Conservation (phyloP, 2,113 vertebrate species). For the Dryoscopus gambensis region DNA sequence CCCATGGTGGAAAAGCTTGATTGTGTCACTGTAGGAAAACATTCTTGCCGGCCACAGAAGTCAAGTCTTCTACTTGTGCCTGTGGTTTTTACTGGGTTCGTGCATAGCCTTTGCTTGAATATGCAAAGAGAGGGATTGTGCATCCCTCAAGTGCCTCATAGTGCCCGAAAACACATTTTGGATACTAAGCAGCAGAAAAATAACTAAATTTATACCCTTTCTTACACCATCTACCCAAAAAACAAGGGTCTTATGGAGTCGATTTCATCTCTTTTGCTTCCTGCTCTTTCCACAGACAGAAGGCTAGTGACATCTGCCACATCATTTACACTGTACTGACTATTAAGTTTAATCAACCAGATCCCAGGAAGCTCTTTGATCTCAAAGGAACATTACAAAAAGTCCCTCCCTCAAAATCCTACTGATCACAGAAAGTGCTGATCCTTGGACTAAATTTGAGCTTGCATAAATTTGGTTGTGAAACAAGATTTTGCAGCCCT, state of each 20-base stretch:
- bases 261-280: not conserved
- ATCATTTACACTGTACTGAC: rapidly evolving
- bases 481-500: not conserved
- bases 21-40: not conserved
- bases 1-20: not conserved
- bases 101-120: not conserved
- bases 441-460: not conserved
- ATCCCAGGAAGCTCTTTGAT: not conserved
- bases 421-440: not conserved
- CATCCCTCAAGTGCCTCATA: not conserved
- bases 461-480: not conserved
- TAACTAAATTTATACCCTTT: not conserved
- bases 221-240: not conserved
- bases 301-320: not conserved
- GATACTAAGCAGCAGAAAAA: not conserved
- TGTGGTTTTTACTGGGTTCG: not conserved
- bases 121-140: not conserved
- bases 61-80: not conserved
- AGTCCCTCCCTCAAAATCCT: not conserved
- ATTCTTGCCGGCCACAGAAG: not conserved
- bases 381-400: not conserved
- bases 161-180: not conserved
- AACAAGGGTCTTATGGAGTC: not conserved
- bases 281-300: not conserved
- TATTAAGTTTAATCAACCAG: not conserved